phyloP scores from a whole-genome alignment of 1,140 invertebrate genomes.

The Drosophila mayri region DNA sequence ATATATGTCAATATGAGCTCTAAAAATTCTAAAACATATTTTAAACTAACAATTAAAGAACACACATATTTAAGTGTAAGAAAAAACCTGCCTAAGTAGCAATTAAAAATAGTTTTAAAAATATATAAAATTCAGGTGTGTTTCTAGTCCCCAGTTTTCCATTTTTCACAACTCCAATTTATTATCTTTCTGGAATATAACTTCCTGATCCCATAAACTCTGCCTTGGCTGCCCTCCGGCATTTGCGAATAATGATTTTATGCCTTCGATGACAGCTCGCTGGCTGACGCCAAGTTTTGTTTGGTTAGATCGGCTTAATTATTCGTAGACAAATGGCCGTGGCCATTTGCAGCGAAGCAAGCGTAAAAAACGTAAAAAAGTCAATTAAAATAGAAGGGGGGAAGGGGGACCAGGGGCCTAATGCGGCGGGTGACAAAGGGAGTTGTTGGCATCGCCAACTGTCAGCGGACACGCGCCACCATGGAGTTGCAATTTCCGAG shows the following conservation, averaged over 20 bases:
- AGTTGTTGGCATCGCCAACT: slow-evolving; percentile 23
- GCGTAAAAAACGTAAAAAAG: slow-evolving; percentile 33
- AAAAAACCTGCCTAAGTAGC: not conserved
- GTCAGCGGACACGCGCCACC: slow-evolving; percentile 59
- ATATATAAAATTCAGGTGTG: not conserved
- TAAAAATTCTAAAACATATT: too few relatives aligned
- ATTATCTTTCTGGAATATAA: slow-evolving; percentile 13
- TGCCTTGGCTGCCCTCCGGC: slow-evolving; percentile 13
- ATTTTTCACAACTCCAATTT: slow-evolving; percentile 8
- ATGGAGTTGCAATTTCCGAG: slow-evolving; percentile 56
- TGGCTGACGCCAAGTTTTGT: slow-evolving; percentile 43
- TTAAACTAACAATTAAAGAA: not conserved
- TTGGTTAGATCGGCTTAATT: slow-evolving; percentile 55
- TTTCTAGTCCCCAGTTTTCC: not conserved
- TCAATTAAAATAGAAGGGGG: slow-evolving; percentile 39
- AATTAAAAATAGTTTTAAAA: not conserved
- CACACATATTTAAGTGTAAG: not conserved
- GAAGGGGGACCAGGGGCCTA: not conserved
- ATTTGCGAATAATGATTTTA: slow-evolving; percentile 62
- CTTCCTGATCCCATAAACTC: slow-evolving; percentile 53
- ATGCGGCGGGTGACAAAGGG: slow-evolving; percentile 21
- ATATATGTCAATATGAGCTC: too few relatives aligned
- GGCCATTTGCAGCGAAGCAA: slow-evolving; percentile 19
- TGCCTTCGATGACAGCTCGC: slow-evolving; percentile 52
- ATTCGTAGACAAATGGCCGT: slow-evolving; percentile 55